Percentiles rank a stretch among this genome's conserved stretches.
Conservation (phyloP, 2,888 invertebrate species). For the Pollenia amentaria region DNA sequence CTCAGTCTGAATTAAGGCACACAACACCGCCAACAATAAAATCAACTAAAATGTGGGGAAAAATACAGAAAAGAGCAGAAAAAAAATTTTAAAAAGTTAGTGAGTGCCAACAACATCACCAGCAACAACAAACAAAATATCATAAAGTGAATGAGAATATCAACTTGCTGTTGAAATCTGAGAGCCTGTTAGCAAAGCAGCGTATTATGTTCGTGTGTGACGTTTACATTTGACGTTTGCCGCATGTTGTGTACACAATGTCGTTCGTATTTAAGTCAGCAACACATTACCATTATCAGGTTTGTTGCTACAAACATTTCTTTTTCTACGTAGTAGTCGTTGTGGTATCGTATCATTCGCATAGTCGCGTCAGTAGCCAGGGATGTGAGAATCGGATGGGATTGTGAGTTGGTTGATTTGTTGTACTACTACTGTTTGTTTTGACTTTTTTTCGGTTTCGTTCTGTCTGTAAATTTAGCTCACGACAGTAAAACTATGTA, state of each 20-base stretch:
- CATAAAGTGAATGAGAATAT: slow-evolving; percentile 39
- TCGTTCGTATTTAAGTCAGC: slow-evolving; percentile 46
- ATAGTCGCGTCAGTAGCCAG: neutral
- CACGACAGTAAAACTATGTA: neutral
- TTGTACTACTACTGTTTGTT: slow-evolving; percentile 11
- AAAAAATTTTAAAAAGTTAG: slow-evolving; percentile 2
- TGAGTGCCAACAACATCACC: slow-evolving; percentile 40
- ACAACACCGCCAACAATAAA: slow-evolving; percentile 44
- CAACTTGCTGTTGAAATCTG: slow-evolving; percentile 75
- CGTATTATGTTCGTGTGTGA: slow-evolving; percentile 83
- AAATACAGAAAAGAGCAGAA: slow-evolving; percentile 6
- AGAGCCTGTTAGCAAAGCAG: slow-evolving; percentile 81
- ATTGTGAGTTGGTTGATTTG: slow-evolving; percentile 16
- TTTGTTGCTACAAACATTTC: slow-evolving; percentile 13
- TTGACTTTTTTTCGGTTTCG: neutral
- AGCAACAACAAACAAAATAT: slow-evolving; percentile 24
- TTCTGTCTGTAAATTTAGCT: neutral
- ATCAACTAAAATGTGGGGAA: slow-evolving; percentile 34
- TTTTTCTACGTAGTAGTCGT: neutral
- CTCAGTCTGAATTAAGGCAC: slow-evolving; percentile 34
- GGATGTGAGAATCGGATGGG: slow-evolving; percentile 4
- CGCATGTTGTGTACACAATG: slow-evolving; percentile 56
- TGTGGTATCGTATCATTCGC: slow-evolving; percentile 6
- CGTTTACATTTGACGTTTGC: slow-evolving; percentile 77
- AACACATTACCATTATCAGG: slow-evolving; percentile 14